These are phyloP conservation scores for Tortrix viridana DNA, from an alignment of 2,888 invertebrate species.

Conservation along the genomic window DNA sequence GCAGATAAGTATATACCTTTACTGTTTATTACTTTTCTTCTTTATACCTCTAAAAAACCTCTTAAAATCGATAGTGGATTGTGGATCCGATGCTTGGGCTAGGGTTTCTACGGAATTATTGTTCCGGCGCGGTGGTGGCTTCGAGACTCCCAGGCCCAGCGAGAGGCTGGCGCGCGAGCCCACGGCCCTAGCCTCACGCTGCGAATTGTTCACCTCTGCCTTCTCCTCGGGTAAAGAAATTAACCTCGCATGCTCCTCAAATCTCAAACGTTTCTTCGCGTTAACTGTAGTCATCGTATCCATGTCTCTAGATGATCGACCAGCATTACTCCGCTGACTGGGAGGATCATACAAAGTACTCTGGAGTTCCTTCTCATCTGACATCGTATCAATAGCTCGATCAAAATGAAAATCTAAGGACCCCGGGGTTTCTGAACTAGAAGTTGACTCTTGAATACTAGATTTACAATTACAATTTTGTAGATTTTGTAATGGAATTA, in stretches of 20 bases:
- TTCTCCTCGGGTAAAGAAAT: slow-evolving; percentile 44
- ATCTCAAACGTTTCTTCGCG: slow-evolving; percentile 57
- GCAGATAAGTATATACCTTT: neutral
- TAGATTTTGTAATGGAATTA: neutral
- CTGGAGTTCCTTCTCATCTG: slow-evolving; percentile 54
- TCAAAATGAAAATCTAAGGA: neutral
- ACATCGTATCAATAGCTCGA: slow-evolving; percentile 23
- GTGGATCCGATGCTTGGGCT: neutral
- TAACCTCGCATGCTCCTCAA: slow-evolving; percentile 56
- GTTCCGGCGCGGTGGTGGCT: neutral
- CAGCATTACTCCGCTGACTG: neutral
- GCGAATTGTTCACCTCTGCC: neutral
- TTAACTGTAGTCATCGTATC: slow-evolving; percentile 23
- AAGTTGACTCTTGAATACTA: neutral
- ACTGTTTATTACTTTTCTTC: slow-evolving; percentile 42
- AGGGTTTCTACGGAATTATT: slow-evolving; percentile 8
- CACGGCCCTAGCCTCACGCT: too few relatives aligned
- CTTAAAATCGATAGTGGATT: slow-evolving; percentile 2
- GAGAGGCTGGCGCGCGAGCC: neutral
- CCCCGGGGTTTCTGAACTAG: slow-evolving; percentile 1
- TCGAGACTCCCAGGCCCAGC: neutral
- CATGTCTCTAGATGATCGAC: slow-evolving; percentile 5
- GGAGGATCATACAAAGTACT: slow-evolving; percentile 50
- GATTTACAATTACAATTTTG: too few relatives aligned
- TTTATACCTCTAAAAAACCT: slow-evolving; percentile 45